These are phyloP conservation scores for Syritta pipiens DNA, from an alignment of 2,888 invertebrate genomes.

Conservation along the genomic window DNA sequence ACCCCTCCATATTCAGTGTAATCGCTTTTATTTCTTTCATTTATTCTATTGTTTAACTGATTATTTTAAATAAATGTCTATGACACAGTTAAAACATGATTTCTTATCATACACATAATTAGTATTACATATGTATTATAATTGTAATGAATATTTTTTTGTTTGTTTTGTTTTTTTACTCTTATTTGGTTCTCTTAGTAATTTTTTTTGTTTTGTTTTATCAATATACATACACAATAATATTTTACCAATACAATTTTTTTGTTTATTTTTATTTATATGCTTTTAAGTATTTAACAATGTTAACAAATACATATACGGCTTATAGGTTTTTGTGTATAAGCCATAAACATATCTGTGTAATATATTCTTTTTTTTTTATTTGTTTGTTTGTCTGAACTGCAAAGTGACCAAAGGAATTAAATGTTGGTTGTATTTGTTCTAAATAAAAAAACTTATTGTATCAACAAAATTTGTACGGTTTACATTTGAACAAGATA, in stretches of 20 bases:
- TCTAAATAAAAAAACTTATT: too few relatives aligned
- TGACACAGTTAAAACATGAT: constrained; percentile 68
- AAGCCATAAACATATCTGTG: neutral
- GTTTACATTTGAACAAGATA: too few relatives aligned
- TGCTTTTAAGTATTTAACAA: constrained; percentile 34
- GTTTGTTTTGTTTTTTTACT: constrained; percentile 38
- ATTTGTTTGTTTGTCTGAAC: constrained; percentile 16
- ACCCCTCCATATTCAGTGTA: constrained; percentile 17
- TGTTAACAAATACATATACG: neutral
- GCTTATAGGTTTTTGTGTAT: constrained; percentile 2
- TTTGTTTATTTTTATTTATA: too few relatives aligned
- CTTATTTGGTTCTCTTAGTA: constrained; percentile 29
- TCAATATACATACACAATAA: constrained; percentile 29
- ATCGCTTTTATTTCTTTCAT: constrained; percentile 62
- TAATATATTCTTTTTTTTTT: neutral
- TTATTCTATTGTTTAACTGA: constrained; percentile 61
- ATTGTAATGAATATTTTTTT: constrained; percentile 58
- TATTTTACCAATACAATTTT: constrained; percentile 54
- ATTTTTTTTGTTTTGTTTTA: neutral
- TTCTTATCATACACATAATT: constrained; percentile 60
- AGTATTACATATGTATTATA: constrained; percentile 59
- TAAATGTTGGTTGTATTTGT: neutral
- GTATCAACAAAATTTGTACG: too few relatives aligned
- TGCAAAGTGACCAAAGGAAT: constrained; percentile 18
- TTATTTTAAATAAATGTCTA: constrained; percentile 68